A percentile compares a stretch with the other conserved stretches of the same genome.
phyloP scores from a whole-genome alignment of 2,888 invertebrate species.

The Eumerus sabulonum region DNA sequence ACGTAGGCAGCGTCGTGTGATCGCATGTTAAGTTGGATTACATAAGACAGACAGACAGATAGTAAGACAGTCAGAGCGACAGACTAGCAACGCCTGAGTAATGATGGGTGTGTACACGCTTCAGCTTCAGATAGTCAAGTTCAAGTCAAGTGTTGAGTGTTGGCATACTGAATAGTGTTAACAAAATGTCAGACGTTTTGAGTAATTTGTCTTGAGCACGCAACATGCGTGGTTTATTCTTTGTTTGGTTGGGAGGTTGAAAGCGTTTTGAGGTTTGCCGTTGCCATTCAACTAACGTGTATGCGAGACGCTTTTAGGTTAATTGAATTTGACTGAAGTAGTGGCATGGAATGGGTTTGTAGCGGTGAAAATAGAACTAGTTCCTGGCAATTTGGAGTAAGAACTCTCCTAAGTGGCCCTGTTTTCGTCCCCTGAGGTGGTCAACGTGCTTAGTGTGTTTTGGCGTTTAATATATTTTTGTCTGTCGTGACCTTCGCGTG shows the following conservation, averaged over 20 bases:
- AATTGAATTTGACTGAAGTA: constrained; percentile 47
- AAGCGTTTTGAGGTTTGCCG: constrained; percentile 48
- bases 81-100: constrained; percentile 8
- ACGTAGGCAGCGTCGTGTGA: background rate
- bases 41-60: background rate
- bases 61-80: background rate
- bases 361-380: no score
- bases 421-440: no score
- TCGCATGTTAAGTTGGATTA: constrained; percentile 7
- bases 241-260: background rate
- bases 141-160: constrained; percentile 48
- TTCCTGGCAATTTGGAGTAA: no score
- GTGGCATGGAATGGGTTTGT: constrained; percentile 20
- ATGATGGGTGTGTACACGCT: constrained; percentile 17
- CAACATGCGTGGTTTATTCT: constrained; percentile 38
- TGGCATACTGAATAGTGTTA: constrained; percentile 34
- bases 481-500: no score
- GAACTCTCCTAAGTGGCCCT: no score
- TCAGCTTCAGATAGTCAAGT: constrained; percentile 32
- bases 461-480: no score
- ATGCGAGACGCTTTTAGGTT: constrained; percentile 55
- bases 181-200: constrained; percentile 17
- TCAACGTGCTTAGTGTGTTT: no score
- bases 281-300: background rate
- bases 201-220: constrained; percentile 51